Percentiles rank a stretch among this genome's conserved stretches.
Evolutionary conservation across 2,888 invertebrate species (phyloP).

Genomic region (Mylabris sibirica): DNA sequence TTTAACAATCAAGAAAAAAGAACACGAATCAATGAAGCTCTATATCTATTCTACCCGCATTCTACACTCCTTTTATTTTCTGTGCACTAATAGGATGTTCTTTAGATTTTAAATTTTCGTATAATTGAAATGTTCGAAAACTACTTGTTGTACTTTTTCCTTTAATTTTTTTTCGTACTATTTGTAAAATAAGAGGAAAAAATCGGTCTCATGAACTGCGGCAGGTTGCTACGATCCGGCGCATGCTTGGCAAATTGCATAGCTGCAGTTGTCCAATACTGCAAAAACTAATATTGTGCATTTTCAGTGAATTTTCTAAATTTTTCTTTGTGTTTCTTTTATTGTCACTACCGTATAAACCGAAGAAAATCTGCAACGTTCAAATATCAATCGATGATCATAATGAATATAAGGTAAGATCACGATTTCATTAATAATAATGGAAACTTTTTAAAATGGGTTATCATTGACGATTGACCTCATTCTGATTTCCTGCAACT

Average conservation of each 20-base stretch:
- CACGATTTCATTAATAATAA: not conserved
- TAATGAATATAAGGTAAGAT: not conserved
- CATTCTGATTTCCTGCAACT: not conserved
- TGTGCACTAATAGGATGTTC: too few relatives aligned
- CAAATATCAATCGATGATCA: not conserved
- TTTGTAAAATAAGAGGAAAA: not conserved
- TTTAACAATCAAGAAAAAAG: too few relatives aligned
- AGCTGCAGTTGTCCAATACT: constrained; percentile 47
- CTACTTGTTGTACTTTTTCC: not conserved
- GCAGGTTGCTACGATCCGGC: constrained; percentile 27
- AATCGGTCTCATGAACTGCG: constrained; percentile 25
- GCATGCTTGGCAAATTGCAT: constrained; percentile 46
- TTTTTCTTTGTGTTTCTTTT: not conserved
- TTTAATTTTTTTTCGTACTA: not conserved
- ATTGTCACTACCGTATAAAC: not conserved
- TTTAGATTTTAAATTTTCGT: too few relatives aligned
- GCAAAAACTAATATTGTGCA: constrained; percentile 37
- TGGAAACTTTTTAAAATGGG: not conserved
- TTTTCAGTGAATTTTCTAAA: constrained; percentile 25
- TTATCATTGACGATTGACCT: not conserved
- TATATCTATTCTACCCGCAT: too few relatives aligned
- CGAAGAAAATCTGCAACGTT: not conserved
- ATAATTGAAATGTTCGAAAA: not conserved
- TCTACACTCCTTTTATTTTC: too few relatives aligned
- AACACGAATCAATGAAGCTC: too few relatives aligned